Conservation (phyloP, 2,113 vertebrate genomes). For the Sminthopsis crassicaudata region DNA sequence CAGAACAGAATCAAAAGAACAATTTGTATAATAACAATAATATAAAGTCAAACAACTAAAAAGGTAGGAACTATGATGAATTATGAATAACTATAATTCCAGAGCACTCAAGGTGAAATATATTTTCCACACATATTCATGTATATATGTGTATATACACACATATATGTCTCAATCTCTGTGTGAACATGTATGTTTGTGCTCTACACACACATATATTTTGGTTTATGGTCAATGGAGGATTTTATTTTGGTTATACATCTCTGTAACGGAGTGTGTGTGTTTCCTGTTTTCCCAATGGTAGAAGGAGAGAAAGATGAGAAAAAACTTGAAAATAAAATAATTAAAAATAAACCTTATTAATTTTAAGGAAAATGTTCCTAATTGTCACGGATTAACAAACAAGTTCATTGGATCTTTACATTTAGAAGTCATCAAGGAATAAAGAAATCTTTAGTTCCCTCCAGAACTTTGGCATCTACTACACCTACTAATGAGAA, state of each 20-base stretch:
- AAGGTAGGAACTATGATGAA: background rate
- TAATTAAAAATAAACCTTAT: background rate
- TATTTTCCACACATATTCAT: background rate
- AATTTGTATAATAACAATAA: background rate
- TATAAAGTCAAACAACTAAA: background rate
- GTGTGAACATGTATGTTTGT: too few relatives aligned
- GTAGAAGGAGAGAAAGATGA: background rate
- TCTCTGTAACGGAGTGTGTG: background rate
- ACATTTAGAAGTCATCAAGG: background rate
- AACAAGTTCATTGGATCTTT: background rate
- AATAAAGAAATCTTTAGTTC: background rate
- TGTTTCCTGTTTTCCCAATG: background rate
- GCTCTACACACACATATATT: background rate
- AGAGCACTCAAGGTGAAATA: background rate
- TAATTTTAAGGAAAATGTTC: background rate
- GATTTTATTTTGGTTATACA: background rate
- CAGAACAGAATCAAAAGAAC: background rate
- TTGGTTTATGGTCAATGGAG: background rate
- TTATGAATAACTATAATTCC: background rate
- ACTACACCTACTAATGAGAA: too few relatives aligned
- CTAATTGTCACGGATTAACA: background rate
- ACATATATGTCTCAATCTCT: too few relatives aligned
- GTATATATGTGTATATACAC: too few relatives aligned
- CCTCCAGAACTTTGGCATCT: background rate
- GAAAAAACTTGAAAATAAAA: background rate